Conservation (phyloP, 2,888 invertebrate genomes). For the Lasioglossum pauxillum region DNA sequence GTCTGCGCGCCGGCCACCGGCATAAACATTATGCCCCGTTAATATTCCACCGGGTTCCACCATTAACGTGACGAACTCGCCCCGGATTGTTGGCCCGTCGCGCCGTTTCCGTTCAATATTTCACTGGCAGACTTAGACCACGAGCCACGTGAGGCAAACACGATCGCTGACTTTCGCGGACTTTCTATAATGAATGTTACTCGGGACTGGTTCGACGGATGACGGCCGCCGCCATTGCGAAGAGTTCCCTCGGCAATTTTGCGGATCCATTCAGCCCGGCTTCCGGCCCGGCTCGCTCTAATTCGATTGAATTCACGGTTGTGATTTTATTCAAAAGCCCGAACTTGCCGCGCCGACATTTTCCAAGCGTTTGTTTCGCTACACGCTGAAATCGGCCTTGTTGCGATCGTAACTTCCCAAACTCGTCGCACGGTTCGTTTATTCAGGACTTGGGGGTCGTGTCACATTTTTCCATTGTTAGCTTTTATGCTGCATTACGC, state of each 20-base stretch:
- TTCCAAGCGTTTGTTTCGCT: not conserved
- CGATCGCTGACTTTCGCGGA: slow-evolving; percentile 31
- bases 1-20: not conserved
- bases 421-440: not conserved
- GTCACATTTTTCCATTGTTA: not conserved
- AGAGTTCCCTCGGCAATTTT: slow-evolving; percentile 59
- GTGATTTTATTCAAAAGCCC: slow-evolving; percentile 2
- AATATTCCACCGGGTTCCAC: slow-evolving; percentile 9
- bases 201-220: slow-evolving; percentile 10
- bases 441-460: not conserved
- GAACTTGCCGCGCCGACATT: not conserved
- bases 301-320: slow-evolving; percentile 36
- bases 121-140: slow-evolving; percentile 24
- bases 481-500: not conserved
- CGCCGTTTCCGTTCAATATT: slow-evolving; percentile 29
- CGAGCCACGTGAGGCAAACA: not conserved
- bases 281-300: slow-evolving; percentile 16
- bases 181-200: slow-evolving; percentile 51
- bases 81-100: slow-evolving; percentile 1
- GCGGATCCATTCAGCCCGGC: slow-evolving; percentile 42
- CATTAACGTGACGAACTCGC: slow-evolving; percentile 40
- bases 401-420: not conserved
- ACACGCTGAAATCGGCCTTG: not conserved
- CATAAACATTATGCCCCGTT: slow-evolving; percentile 23
- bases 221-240: slow-evolving; percentile 38